Base-by-base conservation (phyloP, 2,888 invertebrate genomes). In the Lobophora halterata region DNA sequence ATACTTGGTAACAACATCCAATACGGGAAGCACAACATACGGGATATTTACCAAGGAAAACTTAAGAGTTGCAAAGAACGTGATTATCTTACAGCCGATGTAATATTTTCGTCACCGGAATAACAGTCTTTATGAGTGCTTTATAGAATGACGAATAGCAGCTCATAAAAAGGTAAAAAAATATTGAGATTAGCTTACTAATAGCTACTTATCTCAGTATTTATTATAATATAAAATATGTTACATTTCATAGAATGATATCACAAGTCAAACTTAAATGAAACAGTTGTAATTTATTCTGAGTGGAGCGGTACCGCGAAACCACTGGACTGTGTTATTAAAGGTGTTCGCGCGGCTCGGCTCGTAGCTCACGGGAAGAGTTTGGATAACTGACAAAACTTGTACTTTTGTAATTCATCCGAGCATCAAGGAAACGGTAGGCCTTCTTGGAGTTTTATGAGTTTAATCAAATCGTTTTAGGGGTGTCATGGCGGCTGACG, bases 251-350 rank as follows among this genome's bases (percentile, higher is more conserved):
- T n/a, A 16, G 28, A 21, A 29, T 20, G 40, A 12, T 33, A 19
- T 7, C 29, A 47, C 36, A 47, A 52, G 52, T 55, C 50, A 46
- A 55, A 51, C 52, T 48, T 49, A 58, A 42, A 42, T 37, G 42
- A 42, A 42, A 42, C 36, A 61, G 65, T 65, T 59, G 61, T 70
- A 70, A 79, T 37, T 67, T 79, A 78, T 75, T 75, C 71, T 71
- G 66, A 71, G 73, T 70, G 77, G 79, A 81, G 74, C 71, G 75
- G 66, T 74, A 71, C 65, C 66, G 68, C 67, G 74, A 65, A 71
- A 67, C 71, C 82, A 79, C 66, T 79, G 74, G 76, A 77, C 71
- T 85, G 81, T 83, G 85, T 79, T 83, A 83, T 86, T 83, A 82
- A 37, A 79, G 79, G 79, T 76, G 53, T 74, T 68, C 61, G 65